Evolutionary conservation across 2,888 invertebrate genomes (phyloP).

Genomic region (Eledona agricola): DNA sequence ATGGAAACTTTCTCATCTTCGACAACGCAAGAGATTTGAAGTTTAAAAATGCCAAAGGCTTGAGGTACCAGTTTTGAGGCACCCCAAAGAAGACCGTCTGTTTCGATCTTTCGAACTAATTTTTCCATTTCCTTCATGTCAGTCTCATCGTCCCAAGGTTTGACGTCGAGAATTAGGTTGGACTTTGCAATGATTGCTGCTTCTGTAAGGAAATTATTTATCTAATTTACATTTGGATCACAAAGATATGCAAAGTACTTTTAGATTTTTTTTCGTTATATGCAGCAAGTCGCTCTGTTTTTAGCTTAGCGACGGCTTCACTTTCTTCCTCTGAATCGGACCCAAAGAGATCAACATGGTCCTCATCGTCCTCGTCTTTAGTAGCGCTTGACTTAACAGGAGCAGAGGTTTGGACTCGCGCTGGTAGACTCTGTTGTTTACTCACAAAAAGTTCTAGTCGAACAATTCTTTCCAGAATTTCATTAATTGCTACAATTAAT

Average conservation of each 20-base stretch:
- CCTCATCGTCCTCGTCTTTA: conserved; percentile 65
- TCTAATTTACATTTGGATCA: conserved; percentile 1
- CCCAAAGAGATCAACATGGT: conserved; percentile 83
- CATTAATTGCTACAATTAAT: conserved; percentile 47
- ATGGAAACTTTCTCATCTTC: conserved; percentile 96
- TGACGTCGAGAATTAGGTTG: conserved; percentile 91
- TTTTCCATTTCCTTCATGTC: conserved; percentile 88
- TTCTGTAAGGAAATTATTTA: conserved; percentile 72
- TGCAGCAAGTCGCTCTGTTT: conserved; percentile 85
- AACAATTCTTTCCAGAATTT: conserved; percentile 45
- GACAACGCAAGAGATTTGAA: conserved; percentile 91
- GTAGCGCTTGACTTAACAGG: conserved; percentile 1
- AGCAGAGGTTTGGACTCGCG: conserved; percentile 1
- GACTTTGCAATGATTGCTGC: conserved; percentile 92
- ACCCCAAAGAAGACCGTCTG: conserved; percentile 94
- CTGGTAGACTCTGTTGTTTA: conserved; percentile 43
- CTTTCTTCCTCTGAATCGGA: conserved; percentile 82
- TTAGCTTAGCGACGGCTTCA: conserved; percentile 77
- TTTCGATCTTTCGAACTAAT: conserved; percentile 77
- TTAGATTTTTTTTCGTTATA: conserved; percentile 93
- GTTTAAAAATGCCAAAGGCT: conserved; percentile 91
- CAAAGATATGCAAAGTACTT: conserved; percentile 70
- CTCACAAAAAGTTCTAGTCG: conserved; percentile 43
- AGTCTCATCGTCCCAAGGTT: conserved; percentile 94
- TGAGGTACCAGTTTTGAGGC: conserved; percentile 90